Conservation (phyloP, 2,888 invertebrate genomes). For the Mactromeris polynyma region DNA sequence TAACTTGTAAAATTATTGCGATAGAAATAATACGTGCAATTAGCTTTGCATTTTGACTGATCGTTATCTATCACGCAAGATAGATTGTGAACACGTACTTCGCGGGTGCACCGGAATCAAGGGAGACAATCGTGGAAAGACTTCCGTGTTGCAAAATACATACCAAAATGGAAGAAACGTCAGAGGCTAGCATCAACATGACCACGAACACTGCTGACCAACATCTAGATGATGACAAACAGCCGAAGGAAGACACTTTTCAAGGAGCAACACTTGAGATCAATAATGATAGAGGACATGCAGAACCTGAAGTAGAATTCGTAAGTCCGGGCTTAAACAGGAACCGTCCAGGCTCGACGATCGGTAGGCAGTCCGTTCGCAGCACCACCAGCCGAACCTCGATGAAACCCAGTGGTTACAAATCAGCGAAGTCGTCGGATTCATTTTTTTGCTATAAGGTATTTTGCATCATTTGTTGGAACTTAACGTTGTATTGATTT, state of each 20-base stretch:
- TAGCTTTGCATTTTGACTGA: too few species aligned
- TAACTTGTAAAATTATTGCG: too few species aligned
- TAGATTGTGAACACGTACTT: too few species aligned
- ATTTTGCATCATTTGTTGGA: neutral
- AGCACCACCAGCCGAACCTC: slow-evolving; percentile 80
- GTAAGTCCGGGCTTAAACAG: slow-evolving; percentile 66
- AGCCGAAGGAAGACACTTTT: slow-evolving; percentile 75
- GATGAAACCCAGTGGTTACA: slow-evolving; percentile 73
- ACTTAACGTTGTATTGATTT: neutral
- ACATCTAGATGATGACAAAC: slow-evolving; percentile 78
- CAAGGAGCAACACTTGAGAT: slow-evolving; percentile 80
- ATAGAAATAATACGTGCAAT: too few species aligned
- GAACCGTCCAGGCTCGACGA: slow-evolving; percentile 79
- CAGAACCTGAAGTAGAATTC: slow-evolving; percentile 67
- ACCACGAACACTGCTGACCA: slow-evolving; percentile 51
- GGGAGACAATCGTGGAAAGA: neutral
- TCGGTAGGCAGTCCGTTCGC: slow-evolving; percentile 77
- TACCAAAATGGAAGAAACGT: slow-evolving; percentile 65
- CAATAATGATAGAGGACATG: slow-evolving; percentile 56
- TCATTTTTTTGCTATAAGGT: slow-evolving; percentile 81
- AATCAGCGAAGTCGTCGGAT: slow-evolving; percentile 64
- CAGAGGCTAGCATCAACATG: slow-evolving; percentile 34
- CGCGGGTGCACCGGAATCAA: neutral
- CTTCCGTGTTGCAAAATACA: slow-evolving; percentile 23
- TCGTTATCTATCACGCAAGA: too few species aligned